Conservation (phyloP, 2,113 vertebrate genomes). For the Pseudopipra pipra region DNA sequence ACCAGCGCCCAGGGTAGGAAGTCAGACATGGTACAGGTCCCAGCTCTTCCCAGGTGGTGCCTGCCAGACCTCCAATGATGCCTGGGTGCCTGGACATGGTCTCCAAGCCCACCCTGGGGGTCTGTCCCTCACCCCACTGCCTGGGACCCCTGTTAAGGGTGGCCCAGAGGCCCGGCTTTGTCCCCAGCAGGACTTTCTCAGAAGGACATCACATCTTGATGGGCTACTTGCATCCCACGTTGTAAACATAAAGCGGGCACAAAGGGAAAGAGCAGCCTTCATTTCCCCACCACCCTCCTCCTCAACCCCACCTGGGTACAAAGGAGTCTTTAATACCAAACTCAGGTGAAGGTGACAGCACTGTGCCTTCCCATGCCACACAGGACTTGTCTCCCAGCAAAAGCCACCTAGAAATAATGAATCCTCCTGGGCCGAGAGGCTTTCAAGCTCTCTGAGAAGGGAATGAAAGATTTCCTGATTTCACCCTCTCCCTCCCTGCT, state of each 20-base stretch:
- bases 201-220: background rate
- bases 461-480: constrained; percentile 65
- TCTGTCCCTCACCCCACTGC: background rate
- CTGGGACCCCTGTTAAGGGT: background rate
- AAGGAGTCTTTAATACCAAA: constrained; percentile 29
- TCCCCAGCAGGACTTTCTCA: background rate
- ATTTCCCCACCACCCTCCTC: background rate
- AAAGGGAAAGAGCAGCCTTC: background rate
- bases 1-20: background rate
- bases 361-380: background rate
- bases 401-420: constrained; percentile 64
- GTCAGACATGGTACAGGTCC: background rate
- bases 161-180: background rate
- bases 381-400: constrained; percentile 52
- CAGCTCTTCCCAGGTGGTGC: background rate
- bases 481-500: constrained; percentile 43
- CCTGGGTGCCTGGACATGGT: background rate
- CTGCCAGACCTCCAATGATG: background rate
- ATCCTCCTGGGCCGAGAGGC: constrained; percentile 48
- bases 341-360: background rate
- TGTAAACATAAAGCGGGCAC: background rate
- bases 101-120: background rate
- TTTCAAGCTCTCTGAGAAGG: constrained; percentile 62
- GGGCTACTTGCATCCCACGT: background rate
- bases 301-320: background rate